Percentiles rank a stretch among this genome's conserved stretches.
These are phyloP conservation scores for Tenthredo livida DNA, from an alignment of 2,888 invertebrate genomes.

Conservation along the genomic window DNA sequence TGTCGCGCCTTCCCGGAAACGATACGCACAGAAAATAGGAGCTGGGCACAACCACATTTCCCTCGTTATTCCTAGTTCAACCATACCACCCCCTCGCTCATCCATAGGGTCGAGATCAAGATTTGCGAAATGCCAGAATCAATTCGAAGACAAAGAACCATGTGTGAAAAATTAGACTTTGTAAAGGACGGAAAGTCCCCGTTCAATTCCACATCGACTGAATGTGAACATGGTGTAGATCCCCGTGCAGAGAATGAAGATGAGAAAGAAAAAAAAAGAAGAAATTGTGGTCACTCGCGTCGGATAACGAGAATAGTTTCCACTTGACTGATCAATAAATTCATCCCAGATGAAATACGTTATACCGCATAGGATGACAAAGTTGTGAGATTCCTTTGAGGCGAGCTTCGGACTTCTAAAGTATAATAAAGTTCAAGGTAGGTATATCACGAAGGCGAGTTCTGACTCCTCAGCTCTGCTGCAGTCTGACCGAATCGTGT, in stretches of 20 bases:
- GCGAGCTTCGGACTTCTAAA: no score
- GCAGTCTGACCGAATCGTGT: background rate
- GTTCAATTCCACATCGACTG: background rate
- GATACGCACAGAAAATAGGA: background rate
- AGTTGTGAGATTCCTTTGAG: background rate
- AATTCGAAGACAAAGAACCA: no score
- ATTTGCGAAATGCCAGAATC: no score
- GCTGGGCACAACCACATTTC: conserved; percentile 28
- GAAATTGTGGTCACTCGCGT: conserved; percentile 18
- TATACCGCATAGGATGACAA: background rate
- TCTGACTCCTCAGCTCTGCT: background rate
- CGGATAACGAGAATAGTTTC: conserved; percentile 38
- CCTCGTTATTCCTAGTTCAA: conserved; percentile 36
- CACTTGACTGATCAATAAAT: conserved; percentile 4
- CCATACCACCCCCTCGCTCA: background rate
- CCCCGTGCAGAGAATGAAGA: no score
- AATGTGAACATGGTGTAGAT: no score
- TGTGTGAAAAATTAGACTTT: no score
- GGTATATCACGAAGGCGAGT: background rate
- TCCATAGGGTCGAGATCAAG: conserved; percentile 18
- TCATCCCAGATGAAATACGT: background rate
- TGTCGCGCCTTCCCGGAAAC: conserved; percentile 58
- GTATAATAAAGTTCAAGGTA: background rate
- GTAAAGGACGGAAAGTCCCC: no score
- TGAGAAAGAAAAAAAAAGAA: background rate